These are phyloP conservation scores for Melieria omissa DNA, from an alignment of 2,888 invertebrate genomes.

Conservation along the genomic window DNA sequence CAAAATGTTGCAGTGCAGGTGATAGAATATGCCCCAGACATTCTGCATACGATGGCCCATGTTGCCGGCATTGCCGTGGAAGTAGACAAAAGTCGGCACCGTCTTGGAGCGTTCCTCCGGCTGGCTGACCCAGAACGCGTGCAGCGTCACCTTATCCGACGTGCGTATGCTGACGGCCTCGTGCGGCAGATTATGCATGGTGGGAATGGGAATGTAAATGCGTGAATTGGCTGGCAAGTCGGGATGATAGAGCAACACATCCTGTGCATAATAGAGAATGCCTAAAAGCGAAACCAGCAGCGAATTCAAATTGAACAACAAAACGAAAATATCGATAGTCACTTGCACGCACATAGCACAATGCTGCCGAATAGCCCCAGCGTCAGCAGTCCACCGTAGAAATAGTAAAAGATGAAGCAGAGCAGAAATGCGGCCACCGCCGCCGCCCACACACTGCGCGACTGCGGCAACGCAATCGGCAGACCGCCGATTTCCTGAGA, in stretches of 20 bases:
- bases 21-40: slow-evolving; percentile 85
- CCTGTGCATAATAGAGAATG: slow-evolving; percentile 87
- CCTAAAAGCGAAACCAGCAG: slow-evolving; percentile 68
- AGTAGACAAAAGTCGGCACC: slow-evolving; percentile 86
- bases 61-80: slow-evolving; percentile 97
- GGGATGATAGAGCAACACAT: slow-evolving; percentile 87
- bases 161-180: slow-evolving; percentile 83
- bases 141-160: slow-evolving; percentile 80
- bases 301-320: neutral
- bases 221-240: slow-evolving; percentile 90
- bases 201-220: slow-evolving; percentile 87
- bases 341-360: slow-evolving; percentile 72
- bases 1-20: slow-evolving; percentile 85
- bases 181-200: slow-evolving; percentile 85
- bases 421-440: slow-evolving; percentile 79
- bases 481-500: slow-evolving; percentile 24
- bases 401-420: slow-evolving; percentile 83
- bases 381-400: slow-evolving; percentile 82
- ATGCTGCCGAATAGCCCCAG: slow-evolving; percentile 77
- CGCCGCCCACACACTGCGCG: slow-evolving; percentile 80
- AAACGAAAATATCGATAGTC: neutral
- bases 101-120: slow-evolving; percentile 74
- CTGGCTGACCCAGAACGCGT: slow-evolving; percentile 85
- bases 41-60: slow-evolving; percentile 94
- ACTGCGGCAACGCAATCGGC: slow-evolving; percentile 51